A percentile compares a stretch with the other conserved stretches of the same genome.
These are phyloP conservation scores for Mechanitis messenoides DNA, from an alignment of 2,888 invertebrate species.

Conservation along the genomic window DNA sequence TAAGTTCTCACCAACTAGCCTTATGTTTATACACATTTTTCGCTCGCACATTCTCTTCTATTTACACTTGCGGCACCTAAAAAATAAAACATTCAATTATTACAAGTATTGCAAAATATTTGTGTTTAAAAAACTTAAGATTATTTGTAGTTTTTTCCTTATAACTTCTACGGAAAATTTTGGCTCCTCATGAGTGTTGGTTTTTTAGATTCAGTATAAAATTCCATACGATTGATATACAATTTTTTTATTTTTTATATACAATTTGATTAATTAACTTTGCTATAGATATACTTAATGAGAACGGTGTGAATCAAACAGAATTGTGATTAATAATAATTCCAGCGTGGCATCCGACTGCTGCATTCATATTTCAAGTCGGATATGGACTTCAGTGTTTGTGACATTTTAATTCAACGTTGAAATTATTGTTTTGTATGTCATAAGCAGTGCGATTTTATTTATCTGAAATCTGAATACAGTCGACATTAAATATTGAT, in stretches of 20 bases:
- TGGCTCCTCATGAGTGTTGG: no score
- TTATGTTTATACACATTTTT: slow-evolving; percentile 38
- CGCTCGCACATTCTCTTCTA: slow-evolving; percentile 27
- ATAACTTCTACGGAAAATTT: no score
- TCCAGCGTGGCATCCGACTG: slow-evolving; percentile 19
- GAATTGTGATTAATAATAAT: slow-evolving; percentile 23
- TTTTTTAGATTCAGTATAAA: no score
- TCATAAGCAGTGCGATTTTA: slow-evolving; percentile 10
- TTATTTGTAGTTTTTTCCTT: no score
- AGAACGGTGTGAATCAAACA: slow-evolving; percentile 14
- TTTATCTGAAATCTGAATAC: slow-evolving; percentile 9
- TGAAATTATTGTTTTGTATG: slow-evolving; percentile 14
- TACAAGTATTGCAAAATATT: no score
- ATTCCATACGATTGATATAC: no score
- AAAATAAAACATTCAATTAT: no score
- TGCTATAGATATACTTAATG: slow-evolving; percentile 4
- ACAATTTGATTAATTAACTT: no score
- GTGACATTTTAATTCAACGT: slow-evolving; percentile 17
- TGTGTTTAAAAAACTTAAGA: no score
- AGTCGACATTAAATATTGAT: slow-evolving; percentile 16
- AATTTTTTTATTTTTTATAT: no score
- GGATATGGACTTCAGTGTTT: slow-evolving; percentile 9
- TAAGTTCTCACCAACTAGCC: slow-evolving; percentile 39
- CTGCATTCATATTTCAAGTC: slow-evolving; percentile 16
- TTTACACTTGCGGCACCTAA: slow-evolving; percentile 12